A percentile compares a stretch with the other conserved stretches of the same genome.
Conservation (phyloP, 1,140 invertebrate genomes). For the Scylla paramamosain region DNA sequence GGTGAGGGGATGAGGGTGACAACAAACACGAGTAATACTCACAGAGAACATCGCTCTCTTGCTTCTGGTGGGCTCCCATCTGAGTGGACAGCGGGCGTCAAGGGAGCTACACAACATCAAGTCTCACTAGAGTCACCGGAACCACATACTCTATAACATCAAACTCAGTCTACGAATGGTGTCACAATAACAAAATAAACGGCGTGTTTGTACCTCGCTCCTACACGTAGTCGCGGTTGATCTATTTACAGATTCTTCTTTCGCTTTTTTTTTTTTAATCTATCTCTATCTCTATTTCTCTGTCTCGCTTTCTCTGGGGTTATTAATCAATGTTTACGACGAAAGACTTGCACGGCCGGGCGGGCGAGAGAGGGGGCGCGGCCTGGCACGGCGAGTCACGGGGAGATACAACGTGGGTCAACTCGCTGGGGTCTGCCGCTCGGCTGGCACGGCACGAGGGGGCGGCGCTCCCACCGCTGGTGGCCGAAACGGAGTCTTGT, state of each 20-base stretch:
- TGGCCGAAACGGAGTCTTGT: neutral
- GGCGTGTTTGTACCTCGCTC: neutral
- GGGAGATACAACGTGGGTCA: constrained; percentile 24
- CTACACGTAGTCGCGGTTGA: neutral
- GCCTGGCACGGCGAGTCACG: constrained; percentile 3
- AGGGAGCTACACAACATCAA: constrained; percentile 53
- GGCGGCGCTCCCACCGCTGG: neutral
- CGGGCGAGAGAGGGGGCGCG: neutral
- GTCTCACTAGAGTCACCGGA: constrained; percentile 48
- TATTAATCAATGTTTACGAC: constrained; percentile 49
- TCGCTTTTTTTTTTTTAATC: neutral
- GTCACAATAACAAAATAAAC: constrained; percentile 47
- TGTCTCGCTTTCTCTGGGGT: constrained; percentile 1
- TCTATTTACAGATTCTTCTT: constrained; percentile 25
- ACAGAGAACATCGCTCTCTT: constrained; percentile 71
- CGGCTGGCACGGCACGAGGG: neutral
- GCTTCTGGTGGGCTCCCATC: constrained; percentile 68
- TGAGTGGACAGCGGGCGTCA: constrained; percentile 60
- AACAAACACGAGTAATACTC: constrained; percentile 43
- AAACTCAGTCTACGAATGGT: constrained; percentile 54
- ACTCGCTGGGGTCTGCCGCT: neutral
- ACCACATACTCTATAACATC: constrained; percentile 62
- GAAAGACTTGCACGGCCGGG: constrained; percentile 33
- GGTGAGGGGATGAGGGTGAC: neutral
- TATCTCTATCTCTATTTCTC: constrained; percentile 15